Conservation (phyloP, 2,797 vertebrate species). For the Masticophis lateralis region DNA sequence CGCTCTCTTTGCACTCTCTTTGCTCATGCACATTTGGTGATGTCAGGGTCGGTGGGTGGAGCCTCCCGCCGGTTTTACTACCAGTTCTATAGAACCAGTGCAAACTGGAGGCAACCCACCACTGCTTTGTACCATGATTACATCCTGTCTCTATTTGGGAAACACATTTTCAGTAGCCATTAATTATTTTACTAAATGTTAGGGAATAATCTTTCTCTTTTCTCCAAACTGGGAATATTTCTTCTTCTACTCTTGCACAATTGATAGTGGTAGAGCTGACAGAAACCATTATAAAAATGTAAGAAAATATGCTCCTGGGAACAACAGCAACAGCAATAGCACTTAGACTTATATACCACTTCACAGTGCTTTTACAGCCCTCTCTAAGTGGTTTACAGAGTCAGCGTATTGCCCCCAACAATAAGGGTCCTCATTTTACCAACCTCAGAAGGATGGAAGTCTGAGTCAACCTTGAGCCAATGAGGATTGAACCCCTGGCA, state of each 20-base stretch:
- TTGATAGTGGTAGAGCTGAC: background rate
- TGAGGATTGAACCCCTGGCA: background rate
- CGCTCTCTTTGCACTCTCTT: no score
- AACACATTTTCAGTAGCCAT: background rate
- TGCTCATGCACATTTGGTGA: no score
- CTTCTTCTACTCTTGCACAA: background rate
- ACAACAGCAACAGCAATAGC: background rate
- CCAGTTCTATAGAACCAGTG: no score
- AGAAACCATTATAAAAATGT: constrained; percentile 6
- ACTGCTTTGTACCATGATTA: background rate
- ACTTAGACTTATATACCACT: background rate
- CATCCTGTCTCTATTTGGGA: background rate
- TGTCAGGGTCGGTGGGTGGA: no score
- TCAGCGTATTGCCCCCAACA: background rate
- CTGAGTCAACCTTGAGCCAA: background rate
- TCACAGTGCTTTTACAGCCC: background rate
- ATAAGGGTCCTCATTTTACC: background rate
- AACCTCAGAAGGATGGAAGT: background rate
- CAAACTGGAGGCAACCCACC: no score
- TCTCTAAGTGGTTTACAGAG: background rate
- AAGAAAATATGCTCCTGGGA: background rate
- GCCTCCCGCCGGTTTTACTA: no score
- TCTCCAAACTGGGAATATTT: background rate
- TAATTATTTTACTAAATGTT: background rate
- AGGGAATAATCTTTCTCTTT: background rate